A percentile compares a stretch with the other conserved stretches of the same genome.
Conservation (phyloP, 1,140 invertebrate genomes). For the Brachionus angularis region DNA sequence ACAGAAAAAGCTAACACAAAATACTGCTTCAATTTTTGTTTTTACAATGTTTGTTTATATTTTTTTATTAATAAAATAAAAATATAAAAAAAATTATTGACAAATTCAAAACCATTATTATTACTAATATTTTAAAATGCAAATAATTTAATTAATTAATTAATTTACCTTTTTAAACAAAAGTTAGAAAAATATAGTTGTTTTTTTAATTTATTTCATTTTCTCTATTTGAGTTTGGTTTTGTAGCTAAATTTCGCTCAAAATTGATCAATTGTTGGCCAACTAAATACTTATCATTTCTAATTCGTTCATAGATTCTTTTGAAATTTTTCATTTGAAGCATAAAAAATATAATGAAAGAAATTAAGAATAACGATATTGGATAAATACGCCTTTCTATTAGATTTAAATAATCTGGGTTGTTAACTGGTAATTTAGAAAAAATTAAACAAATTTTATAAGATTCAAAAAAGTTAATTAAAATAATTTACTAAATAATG, state of each 20-base stretch:
- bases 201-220: neutral
- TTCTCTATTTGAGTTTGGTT: neutral
- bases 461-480: neutral
- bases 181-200: neutral
- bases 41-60: too few relatives aligned
- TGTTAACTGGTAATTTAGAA: constrained; percentile 62
- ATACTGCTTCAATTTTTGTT: too few relatives aligned
- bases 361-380: constrained; percentile 69
- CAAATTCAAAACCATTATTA: too few relatives aligned
- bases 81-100: too few relatives aligned
- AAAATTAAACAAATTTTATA: neutral
- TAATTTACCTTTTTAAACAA: neutral
- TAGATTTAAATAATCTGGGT: constrained; percentile 69
- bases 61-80: too few relatives aligned
- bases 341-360: constrained; percentile 67
- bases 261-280: constrained; percentile 91
- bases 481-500: constrained; percentile 66
- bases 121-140: too few relatives aligned
- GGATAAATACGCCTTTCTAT: constrained; percentile 86
- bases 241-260: constrained; percentile 60
- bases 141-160: too few relatives aligned
- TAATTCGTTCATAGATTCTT: constrained; percentile 93
- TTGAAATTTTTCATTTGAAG: constrained; percentile 82
- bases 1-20: too few relatives aligned
- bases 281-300: constrained; percentile 95